Conservation (phyloP, 1,140 invertebrate species). For the Paramacrobiotus metropolitanus region DNA sequence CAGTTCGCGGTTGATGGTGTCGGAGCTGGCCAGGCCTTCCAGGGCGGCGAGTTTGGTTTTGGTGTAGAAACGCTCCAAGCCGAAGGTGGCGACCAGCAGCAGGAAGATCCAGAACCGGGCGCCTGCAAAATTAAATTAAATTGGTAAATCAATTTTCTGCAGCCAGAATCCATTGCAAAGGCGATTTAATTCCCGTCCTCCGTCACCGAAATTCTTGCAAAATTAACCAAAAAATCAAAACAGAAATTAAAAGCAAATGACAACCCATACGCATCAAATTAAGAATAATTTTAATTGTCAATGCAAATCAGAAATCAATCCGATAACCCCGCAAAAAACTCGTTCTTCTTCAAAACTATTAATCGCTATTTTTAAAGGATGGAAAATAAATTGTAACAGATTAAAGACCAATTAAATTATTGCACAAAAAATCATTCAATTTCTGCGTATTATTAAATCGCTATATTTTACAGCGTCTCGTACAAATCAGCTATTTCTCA, state of each 20-base stretch:
- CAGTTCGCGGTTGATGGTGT: conserved; percentile 6
- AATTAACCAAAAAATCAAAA: too few species aligned
- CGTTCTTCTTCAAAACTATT: too few species aligned
- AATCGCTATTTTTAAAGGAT: too few species aligned
- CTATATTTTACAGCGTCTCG: too few species aligned
- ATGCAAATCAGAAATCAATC: not conserved
- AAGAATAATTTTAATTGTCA: not conserved
- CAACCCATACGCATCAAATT: too few species aligned
- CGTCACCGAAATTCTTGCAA: too few species aligned
- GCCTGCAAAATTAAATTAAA: too few species aligned
- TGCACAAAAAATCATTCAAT: not conserved
- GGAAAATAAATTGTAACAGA: not conserved
- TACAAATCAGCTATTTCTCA: not conserved
- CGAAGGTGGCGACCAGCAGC: conserved; percentile 25
- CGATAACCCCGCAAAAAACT: too few species aligned
- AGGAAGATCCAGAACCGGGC: conserved; percentile 29
- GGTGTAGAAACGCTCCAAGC: conserved; percentile 17
- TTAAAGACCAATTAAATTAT: not conserved
- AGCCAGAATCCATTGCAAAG: not conserved
- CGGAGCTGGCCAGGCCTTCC: conserved; percentile 7
- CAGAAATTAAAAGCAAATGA: not conserved
- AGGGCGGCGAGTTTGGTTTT: conserved; percentile 9
- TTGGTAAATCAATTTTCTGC: too few species aligned
- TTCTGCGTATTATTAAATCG: not conserved
- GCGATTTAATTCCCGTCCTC: not conserved